Evolutionary conservation across 1,140 invertebrate species (phyloP), one percentile per base, ranked within the genome.

Genomic region (Hylaeus volcanicus): DNA sequence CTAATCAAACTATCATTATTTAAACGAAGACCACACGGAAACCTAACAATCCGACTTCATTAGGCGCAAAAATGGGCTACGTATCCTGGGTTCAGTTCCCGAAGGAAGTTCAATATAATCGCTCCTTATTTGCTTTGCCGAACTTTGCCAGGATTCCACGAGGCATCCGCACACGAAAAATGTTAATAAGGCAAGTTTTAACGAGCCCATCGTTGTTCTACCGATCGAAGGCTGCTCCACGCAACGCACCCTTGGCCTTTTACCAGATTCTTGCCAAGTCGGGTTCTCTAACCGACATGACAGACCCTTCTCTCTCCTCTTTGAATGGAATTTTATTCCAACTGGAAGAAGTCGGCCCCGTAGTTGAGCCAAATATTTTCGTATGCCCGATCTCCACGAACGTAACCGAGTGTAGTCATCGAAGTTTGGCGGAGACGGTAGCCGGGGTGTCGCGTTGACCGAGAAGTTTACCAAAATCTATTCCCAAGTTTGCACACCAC

Each of bases 171-270:
- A 89, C 88, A 91, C 91, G 91, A 92, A 92, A 92, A 92, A 92
- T 92, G 88, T 92, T 92, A 92, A 92, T 92, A 92, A 92, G 90
- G 84, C 88, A 92, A 92, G 91, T 92, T 92, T 92, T 92, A 92
- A 92, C 89, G 90, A 92, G 91, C 79, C 72, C 80, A 78, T 72
- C 81, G 83, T 79, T 81, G 74, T 73, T 85, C 85, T 79, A 63
- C 78, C 83, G 74, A 75, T 81, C 74, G 76, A 69, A 86, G 68
- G 63, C 76, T 64, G 43, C 45, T 11, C 60, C 12, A 56, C 65
- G 48, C 37, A n/a, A 72, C 58, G 80, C 74, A 73, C 51, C 26
- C 71, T 66, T 43, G 53, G 63, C 76, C 69, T 56, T 65, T 69
- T 48, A 14, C 66, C 45, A n/a, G 45, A 51, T 74, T n/a, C 72